Base-by-base conservation (phyloP, 1,140 invertebrate species). In the Megathymus violae region DNA sequence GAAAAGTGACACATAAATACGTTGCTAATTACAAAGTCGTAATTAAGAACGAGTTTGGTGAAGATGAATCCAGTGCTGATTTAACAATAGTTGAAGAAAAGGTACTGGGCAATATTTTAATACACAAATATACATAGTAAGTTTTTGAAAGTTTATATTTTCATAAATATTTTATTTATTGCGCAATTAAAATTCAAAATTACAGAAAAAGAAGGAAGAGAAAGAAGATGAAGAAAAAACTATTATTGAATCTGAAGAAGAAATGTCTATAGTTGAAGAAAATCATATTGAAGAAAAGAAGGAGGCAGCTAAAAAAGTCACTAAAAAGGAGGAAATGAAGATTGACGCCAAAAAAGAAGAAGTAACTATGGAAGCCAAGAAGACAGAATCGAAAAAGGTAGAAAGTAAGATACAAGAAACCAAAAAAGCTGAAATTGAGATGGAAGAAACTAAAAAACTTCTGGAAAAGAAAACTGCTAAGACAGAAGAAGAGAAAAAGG, bases 31-130 rank as follows among this genome's bases (percentile, higher is more conserved):
- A 97, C 82, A 96, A 94, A 80, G 94, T 97, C 14, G 93, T 96
- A 16, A 94, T 97, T 19, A 94, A 93, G 48, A 97, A 97, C 78
- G 96, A 97, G 83, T 94, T 94, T 68, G 97, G 97, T 47, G 94
- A 95, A 81, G 96, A 95, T 74, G 96, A 97, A 87, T 95, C 95
- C 1, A 93, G 93, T 10, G 96, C 96, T 19, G 93, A 94, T 77
- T 88, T 98, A 15, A 95, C 94, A 25, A 93, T 98, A 16, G 93
- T 94, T 65, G 94, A 91, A 54, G 90, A 91, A 79, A 90, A 92
- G 88, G 90, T 91, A 82, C 52, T 14, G 1, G 10, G 17, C 17
- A 19, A 44, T 44, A 16, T n/a, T n/a, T n/a, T 1, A 7, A 41
- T 14, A 16, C 38, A 15, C 7, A 22, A 22, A 22, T 22, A 22